Base-by-base conservation (phyloP, 2,888 invertebrate species). In the Euzetes globulus region DNA sequence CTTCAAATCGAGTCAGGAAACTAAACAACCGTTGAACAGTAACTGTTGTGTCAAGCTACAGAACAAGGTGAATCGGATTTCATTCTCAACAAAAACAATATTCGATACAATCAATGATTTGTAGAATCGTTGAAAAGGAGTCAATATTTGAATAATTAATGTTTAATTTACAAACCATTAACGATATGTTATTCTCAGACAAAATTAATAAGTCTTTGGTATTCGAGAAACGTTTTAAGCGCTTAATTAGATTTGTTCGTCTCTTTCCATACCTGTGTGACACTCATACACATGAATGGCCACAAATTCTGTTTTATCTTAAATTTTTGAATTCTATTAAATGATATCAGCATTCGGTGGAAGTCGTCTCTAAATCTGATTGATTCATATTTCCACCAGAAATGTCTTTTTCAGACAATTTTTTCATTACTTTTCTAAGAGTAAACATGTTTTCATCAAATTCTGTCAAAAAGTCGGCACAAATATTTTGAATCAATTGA, bases 401-500 rank as follows among this genome's bases (percentile, higher is more conserved):
- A 15, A 63, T 63, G 37, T 25, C 37, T 63, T n/a, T 27, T 60
- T 29, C 29, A 60, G 50, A 19, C 50, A n/a, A 15, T 60, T 27
- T 60, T 15, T 60, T 60, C 60, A 27, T 22, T 19, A 60, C 2
- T 60, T 25, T 50, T 19, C 11, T 60, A 17, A 9, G 27, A 60
- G 60, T 60, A 60, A 60, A 60, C 60, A 60, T 60, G 60, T 60
- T 60, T 60, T 60, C 6, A 15, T 60, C 27, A 60, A 41, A 60
- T 27, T 25, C 29, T 60, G 60, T 60, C 27, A 29, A 25, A 52
- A 60, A 50, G 50, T 50, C 50, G 50, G 19, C 7, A 60, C 25
- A 60, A 60, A 60, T 60, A 60, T 60, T 60, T 60, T 60, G 60
- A 50, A 60, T 60, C 60, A 60, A 60, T 60, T 29, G 27, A 60